phyloP scores from a whole-genome alignment of 1,140 invertebrate genomes.

The Spodoptera litura region DNA sequence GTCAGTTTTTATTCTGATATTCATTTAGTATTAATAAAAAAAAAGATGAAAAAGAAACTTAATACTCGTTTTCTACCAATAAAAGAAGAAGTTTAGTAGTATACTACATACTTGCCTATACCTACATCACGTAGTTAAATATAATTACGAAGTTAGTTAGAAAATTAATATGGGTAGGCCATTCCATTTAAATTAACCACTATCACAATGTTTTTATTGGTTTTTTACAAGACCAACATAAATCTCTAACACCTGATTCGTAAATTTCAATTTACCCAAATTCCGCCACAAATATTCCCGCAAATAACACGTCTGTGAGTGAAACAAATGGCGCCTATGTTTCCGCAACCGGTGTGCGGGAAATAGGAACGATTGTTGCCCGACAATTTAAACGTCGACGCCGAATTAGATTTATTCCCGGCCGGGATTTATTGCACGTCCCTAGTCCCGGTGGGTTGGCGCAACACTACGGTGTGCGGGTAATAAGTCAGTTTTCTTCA shows the following conservation, averaged over 20 bases:
- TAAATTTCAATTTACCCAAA: slow-evolving; percentile 35
- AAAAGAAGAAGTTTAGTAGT: too few relatives aligned
- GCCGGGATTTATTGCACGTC: slow-evolving; percentile 59
- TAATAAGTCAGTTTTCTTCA: slow-evolving; percentile 23
- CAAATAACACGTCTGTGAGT: slow-evolving; percentile 2
- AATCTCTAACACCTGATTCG: background rate
- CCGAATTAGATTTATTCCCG: slow-evolving; percentile 77
- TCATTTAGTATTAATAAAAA: too few relatives aligned
- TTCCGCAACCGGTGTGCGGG: slow-evolving; percentile 48
- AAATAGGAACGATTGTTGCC: slow-evolving; percentile 64
- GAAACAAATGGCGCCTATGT: slow-evolving; percentile 56
- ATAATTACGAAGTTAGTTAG: too few relatives aligned
- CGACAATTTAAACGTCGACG: slow-evolving; percentile 75
- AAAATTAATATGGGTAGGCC: too few relatives aligned
- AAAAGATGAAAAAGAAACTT: too few relatives aligned
- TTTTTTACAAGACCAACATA: background rate
- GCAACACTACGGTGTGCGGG: slow-evolving; percentile 17
- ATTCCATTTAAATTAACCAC: too few relatives aligned
- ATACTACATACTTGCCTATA: too few relatives aligned
- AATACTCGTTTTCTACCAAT: too few relatives aligned
- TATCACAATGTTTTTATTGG: too few relatives aligned
- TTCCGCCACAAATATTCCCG: slow-evolving; percentile 39
- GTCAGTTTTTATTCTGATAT: too few relatives aligned
- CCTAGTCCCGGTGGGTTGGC: slow-evolving; percentile 33
- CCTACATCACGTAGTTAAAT: too few relatives aligned